Evolutionary conservation across 2,113 vertebrate species (phyloP).

Genomic region (Grantiella picta): DNA sequence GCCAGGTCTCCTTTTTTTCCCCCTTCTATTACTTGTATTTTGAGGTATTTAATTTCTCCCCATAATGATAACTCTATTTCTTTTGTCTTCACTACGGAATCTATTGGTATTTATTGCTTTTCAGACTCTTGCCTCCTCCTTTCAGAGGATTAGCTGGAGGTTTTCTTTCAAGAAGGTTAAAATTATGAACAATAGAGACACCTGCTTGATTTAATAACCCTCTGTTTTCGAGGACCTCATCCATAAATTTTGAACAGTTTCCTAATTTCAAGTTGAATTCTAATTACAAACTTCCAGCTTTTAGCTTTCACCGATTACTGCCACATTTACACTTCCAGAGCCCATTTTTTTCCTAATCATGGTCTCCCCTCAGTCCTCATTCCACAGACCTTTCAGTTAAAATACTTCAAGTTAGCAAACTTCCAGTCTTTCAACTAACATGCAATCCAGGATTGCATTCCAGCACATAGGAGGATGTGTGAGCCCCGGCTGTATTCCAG

Average conservation of each 20-base stretch:
- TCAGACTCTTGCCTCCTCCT: not conserved
- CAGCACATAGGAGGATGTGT: rapidly evolving
- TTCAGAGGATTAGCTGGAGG: not conserved
- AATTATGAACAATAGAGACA: not conserved
- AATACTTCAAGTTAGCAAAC: not conserved
- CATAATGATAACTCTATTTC: not conserved
- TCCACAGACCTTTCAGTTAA: not conserved
- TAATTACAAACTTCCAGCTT: not conserved
- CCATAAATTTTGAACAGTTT: not conserved
- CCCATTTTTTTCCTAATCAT: not conserved
- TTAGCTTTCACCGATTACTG: not conserved
- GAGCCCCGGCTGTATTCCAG: not conserved
- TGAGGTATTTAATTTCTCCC: not conserved
- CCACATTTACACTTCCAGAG: not conserved
- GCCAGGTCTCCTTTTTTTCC: not conserved
- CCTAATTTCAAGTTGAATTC: not conserved
- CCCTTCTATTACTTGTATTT: not conserved
- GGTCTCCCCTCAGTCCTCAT: not conserved
- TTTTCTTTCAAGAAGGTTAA: not conserved
- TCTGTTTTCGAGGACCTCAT: not conserved
- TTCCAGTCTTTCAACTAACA: not conserved
- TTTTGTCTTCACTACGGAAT: not conserved
- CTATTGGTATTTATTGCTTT: not conserved
- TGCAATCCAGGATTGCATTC: not conserved
- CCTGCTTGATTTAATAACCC: not conserved